Percentiles rank a stretch among this genome's conserved stretches.
These are phyloP conservation scores for Oxyruncus cristatus DNA, from an alignment of 2,113 vertebrate species.

Conservation along the genomic window DNA sequence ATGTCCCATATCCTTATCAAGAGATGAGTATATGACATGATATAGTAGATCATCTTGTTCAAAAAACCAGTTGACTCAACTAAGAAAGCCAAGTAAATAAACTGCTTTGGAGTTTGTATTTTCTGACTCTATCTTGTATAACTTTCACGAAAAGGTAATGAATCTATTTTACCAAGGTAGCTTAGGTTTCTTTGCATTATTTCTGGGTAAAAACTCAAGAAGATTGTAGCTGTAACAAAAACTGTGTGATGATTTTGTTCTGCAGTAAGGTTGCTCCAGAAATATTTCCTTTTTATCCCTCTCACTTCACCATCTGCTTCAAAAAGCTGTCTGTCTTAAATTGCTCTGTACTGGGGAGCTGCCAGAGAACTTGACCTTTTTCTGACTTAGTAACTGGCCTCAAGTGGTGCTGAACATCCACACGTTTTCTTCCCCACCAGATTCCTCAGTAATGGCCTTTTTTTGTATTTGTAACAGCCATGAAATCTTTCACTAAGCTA, in stretches of 20 bases:
- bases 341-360: not conserved
- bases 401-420: not conserved
- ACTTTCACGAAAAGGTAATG: not conserved
- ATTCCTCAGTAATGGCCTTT: not conserved
- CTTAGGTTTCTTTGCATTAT: not conserved
- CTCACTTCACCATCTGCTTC: not conserved
- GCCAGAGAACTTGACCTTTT: not conserved
- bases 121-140: not conserved
- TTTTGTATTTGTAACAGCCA: not conserved
- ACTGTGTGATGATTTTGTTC: not conserved
- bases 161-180: not conserved
- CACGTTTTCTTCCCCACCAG: not conserved
- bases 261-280: not conserved
- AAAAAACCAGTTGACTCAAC: not conserved
- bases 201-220: not conserved
- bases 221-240: not conserved
- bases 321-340: not conserved
- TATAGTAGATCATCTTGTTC: not conserved
- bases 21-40: accelerated
- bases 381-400: not conserved
- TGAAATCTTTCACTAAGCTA: not conserved
- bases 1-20: not conserved
- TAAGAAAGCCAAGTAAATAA: not conserved
- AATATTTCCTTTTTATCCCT: not conserved
- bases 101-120: not conserved